Evolutionary conservation across 2,888 invertebrate genomes (phyloP).

Genomic region (Corythucha ciliata): DNA sequence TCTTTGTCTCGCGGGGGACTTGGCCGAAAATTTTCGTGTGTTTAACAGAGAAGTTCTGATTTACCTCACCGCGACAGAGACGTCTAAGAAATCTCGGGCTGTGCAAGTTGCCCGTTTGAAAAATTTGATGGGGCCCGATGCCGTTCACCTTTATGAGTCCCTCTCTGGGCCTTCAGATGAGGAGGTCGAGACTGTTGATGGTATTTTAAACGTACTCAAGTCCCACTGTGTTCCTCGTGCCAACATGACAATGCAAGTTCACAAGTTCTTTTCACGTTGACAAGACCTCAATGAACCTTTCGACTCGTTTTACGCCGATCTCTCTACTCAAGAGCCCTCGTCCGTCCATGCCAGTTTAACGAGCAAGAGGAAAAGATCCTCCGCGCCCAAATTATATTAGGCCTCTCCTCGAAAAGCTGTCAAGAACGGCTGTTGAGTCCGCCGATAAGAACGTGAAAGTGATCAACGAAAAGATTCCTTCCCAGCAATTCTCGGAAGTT

Average conservation of each 20-base stretch:
- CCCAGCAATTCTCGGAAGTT: no score
- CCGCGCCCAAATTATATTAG: constrained; percentile 22
- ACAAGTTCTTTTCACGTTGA: constrained; percentile 24
- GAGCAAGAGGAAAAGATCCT: constrained; percentile 25
- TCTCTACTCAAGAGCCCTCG: no score
- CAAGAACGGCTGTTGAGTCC: constrained; percentile 21
- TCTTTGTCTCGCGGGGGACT: no score
- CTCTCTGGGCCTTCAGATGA: not conserved
- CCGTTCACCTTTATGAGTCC: constrained; percentile 7
- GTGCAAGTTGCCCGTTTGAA: constrained; percentile 20
- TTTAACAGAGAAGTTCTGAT: no score
- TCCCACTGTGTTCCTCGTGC: constrained; percentile 23
- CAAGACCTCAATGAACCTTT: constrained; percentile 25
- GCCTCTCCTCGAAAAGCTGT: constrained; percentile 3
- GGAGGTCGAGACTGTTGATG: constrained; percentile 10
- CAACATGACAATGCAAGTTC: constrained; percentile 27
- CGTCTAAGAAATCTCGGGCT: constrained; percentile 20
- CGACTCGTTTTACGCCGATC: constrained; percentile 22
- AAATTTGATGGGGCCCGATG: constrained; percentile 18
- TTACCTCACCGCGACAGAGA: constrained; percentile 17
- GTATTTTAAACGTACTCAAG: constrained; percentile 23
- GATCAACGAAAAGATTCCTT: no score
- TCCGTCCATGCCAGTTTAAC: constrained; percentile 25
- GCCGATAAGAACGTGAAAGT: no score
- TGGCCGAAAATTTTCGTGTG: no score